These are phyloP conservation scores for Scatophagus argus DNA, from an alignment of 2,113 vertebrate genomes.

Conservation along the genomic window DNA sequence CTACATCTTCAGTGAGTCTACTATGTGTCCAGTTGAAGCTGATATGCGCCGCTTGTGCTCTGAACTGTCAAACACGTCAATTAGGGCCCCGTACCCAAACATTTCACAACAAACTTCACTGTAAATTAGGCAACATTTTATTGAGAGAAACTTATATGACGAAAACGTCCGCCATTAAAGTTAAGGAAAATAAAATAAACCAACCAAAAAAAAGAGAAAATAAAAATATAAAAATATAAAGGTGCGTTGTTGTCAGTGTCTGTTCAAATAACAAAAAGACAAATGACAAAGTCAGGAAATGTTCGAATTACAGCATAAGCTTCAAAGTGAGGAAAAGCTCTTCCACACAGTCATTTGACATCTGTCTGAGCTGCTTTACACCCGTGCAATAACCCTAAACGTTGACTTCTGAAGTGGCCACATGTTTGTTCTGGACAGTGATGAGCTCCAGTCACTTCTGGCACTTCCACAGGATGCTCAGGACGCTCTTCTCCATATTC, in stretches of 20 bases:
- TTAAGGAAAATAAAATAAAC: too few species aligned
- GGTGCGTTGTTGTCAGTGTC: conserved; percentile 33
- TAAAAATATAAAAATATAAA: conserved; percentile 14
- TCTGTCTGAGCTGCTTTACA: conserved; percentile 54
- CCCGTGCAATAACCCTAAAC: conserved; percentile 71
- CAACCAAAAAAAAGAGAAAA: neutral
- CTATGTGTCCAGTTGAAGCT: neutral
- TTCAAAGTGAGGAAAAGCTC: conserved; percentile 50
- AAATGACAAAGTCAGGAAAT: conserved; percentile 40
- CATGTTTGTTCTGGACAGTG: conserved; percentile 39
- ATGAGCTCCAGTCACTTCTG: conserved; percentile 39
- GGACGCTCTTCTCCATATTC: conserved; percentile 47
- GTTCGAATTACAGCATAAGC: conserved; percentile 10
- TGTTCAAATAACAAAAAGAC: conserved; percentile 42
- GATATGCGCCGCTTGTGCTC: neutral
- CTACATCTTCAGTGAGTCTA: neutral
- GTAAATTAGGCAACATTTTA: conserved; percentile 48
- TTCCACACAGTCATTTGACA: conserved; percentile 35
- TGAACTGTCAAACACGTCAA: neutral
- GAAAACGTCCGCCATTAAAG: conserved; percentile 2
- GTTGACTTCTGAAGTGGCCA: conserved; percentile 48
- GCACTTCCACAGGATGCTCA: too few species aligned
- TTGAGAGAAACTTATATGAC: conserved; percentile 34
- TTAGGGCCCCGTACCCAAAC: neutral
- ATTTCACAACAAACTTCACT: neutral